Evolutionary conservation across 2,113 vertebrate genomes (phyloP), one percentile per base, ranked within the genome.

Genomic region (Chamaetylas fuelleborni): DNA sequence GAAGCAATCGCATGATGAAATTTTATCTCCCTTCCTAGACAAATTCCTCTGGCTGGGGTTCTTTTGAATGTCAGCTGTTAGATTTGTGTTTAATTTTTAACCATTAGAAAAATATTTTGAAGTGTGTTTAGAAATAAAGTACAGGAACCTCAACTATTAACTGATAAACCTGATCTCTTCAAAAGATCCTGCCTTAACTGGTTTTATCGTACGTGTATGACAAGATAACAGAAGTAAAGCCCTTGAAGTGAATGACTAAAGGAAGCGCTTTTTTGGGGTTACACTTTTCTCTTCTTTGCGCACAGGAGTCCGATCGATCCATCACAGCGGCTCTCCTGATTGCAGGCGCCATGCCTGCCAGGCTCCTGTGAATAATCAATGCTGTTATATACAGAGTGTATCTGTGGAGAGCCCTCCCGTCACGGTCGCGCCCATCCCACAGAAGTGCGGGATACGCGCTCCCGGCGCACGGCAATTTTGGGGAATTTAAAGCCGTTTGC

Each of bases 41-140:
- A 53, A 57, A 81, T 62, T 76, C 71, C 74, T 86, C 65, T 66
- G 33, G 38, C 24, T 33, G 54, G 81, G 54, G 72, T 83, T 80
- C 77, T 81, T 86, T 89, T 81, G 69, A 81, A 31, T 28, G 56
- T 31, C 54, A 70, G 53, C 40, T 84, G 76, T 66, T 92, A 73
- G 93, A 60, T 60, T 25, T 73, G 60, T 61, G 97, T 93, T 98
- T 98, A 98, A 98, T 98, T 90, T 98, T 98, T 98, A 98, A 98
- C 98, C 92, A 67, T 69, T 98, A 92, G 89, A 42, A 97, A 96
- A 97, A 96, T 95, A 98, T 84, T 97, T 95, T 81, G 19, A 96
- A 93, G 69, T 20, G 23, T 43, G 53, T 93, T 95, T 90, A 92
- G 70, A 95, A 93, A 93, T 79, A 43, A 79, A 90, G 71, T 58